Evolutionary conservation across 2,888 invertebrate species (phyloP).

Genomic region (Brachypalpus laphriformis): DNA sequence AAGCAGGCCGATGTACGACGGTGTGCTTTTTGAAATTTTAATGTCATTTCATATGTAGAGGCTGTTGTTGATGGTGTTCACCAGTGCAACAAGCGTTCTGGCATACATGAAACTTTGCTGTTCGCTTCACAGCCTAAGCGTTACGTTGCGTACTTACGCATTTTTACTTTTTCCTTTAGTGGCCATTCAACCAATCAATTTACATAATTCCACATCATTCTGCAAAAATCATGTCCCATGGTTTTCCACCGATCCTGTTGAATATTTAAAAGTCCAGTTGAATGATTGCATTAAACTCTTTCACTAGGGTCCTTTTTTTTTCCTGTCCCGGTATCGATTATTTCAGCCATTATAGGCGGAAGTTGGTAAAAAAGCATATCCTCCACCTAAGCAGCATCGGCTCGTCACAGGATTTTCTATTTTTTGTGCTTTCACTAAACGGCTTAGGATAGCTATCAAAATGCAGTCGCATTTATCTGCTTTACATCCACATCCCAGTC

Average conservation of each 20-base stretch:
- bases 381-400: slow-evolving; percentile 47
- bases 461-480: slow-evolving; percentile 49
- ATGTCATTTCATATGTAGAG: slow-evolving; percentile 34
- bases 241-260: slow-evolving; percentile 50
- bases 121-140: slow-evolving; percentile 49
- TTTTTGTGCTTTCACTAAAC: slow-evolving; percentile 30
- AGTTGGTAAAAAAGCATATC: slow-evolving; percentile 9
- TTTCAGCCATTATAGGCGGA: slow-evolving; percentile 2
- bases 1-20: slow-evolving; percentile 28
- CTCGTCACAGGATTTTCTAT: slow-evolving; percentile 22
- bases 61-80: slow-evolving; percentile 6
- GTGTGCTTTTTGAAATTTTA: slow-evolving; percentile 63
- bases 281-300: slow-evolving; percentile 59
- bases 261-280: slow-evolving; percentile 60
- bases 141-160: slow-evolving; percentile 23
- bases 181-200: slow-evolving; percentile 59
- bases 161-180: slow-evolving; percentile 6
- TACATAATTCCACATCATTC: slow-evolving; percentile 64
- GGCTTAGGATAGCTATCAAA: slow-evolving; percentile 47
- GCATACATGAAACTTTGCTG: slow-evolving; percentile 13
- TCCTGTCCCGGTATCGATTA: background rate
- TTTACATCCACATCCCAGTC: slow-evolving; percentile 40
- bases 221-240: slow-evolving; percentile 58
- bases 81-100: slow-evolving; percentile 52
- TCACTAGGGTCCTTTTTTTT: background rate